Conservation (phyloP, 2,888 invertebrate genomes). For the Ennomos erosarius region DNA sequence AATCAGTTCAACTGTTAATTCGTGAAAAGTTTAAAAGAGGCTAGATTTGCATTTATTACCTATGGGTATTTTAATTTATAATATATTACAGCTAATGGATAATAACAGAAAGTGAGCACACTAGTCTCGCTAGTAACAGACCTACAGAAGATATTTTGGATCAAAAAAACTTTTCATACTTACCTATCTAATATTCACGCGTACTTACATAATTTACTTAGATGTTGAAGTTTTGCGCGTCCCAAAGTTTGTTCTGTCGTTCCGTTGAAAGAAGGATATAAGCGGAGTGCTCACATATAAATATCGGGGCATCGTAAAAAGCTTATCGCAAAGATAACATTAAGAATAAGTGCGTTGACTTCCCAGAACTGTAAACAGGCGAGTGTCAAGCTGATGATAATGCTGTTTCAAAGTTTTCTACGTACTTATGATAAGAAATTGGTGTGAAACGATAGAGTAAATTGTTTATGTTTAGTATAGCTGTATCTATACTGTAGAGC, state of each 20-base stretch:
- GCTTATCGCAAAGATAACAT: slow-evolving; percentile 29
- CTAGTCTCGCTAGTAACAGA: too few species aligned
- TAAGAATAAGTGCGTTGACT: slow-evolving; percentile 21
- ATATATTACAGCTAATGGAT: too few species aligned
- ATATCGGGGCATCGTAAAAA: slow-evolving; percentile 27
- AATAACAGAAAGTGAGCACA: too few species aligned
- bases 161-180: slow-evolving; percentile 24
- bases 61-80: too few species aligned
- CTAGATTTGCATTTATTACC: too few species aligned
- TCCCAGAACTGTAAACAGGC: slow-evolving; percentile 12
- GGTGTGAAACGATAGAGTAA: too few species aligned
- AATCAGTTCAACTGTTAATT: too few species aligned
- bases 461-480: too few species aligned
- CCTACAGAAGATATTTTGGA: slow-evolving; percentile 11
- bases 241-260: slow-evolving; percentile 26
- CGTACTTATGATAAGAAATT: too few species aligned
- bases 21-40: too few species aligned
- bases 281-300: slow-evolving; percentile 23
- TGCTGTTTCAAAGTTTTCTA: slow-evolving; percentile 9
- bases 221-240: slow-evolving; percentile 29
- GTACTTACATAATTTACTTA: slow-evolving; percentile 27
- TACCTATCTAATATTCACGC: slow-evolving; percentile 23
- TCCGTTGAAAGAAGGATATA: slow-evolving; percentile 15
- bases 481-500: too few species aligned
- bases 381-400: slow-evolving; percentile 18